phyloP scores from a whole-genome alignment of 1,140 invertebrate genomes.

The Papilio helenus region DNA sequence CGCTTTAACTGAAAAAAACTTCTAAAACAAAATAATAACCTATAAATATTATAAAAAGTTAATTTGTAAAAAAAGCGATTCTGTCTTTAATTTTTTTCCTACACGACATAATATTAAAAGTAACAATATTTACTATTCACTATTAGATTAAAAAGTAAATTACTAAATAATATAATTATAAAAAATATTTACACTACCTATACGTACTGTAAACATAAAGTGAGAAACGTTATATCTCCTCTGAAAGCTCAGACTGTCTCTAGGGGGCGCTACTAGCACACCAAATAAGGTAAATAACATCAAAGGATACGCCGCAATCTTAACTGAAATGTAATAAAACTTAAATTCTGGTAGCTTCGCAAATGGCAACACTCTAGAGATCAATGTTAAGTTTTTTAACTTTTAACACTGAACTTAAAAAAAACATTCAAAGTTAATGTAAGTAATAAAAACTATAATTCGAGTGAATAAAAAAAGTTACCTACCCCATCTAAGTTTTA shows the following conservation, averaged over 20 bases:
- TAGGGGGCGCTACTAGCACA: neutral
- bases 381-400: neutral
- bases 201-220: neutral
- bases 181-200: too few relatives aligned
- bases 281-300: constrained; percentile 10
- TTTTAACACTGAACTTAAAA: neutral
- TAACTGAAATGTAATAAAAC: neutral
- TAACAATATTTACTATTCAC: neutral
- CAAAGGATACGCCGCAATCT: neutral
- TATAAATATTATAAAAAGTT: too few relatives aligned
- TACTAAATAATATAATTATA: neutral
- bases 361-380: neutral
- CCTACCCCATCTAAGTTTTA: neutral
- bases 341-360: neutral
- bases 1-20: too few relatives aligned
- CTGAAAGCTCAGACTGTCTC: neutral
- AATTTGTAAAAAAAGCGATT: too few relatives aligned
- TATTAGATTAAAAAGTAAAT: neutral
- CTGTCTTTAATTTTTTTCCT: neutral
- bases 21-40: too few relatives aligned
- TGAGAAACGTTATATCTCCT: neutral
- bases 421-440: neutral
- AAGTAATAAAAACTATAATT: neutral
- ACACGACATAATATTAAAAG: neutral
- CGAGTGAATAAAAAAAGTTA: neutral